Conservation (phyloP, 2,888 invertebrate genomes). For the Hylaea fasciaria region DNA sequence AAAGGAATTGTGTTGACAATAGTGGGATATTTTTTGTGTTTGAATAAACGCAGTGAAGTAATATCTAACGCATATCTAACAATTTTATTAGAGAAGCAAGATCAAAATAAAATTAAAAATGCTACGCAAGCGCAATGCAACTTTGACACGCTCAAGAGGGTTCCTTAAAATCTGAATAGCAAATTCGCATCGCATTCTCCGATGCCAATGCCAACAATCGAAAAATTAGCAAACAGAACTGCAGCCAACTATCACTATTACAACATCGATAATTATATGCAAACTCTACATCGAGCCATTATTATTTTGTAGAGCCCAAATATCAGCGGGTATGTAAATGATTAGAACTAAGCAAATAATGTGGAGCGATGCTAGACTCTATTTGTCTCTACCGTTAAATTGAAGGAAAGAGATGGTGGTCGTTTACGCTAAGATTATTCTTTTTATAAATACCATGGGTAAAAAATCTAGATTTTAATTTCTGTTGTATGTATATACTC, state of each 20-base stretch:
- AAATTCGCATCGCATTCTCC: conserved; percentile 11
- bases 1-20: conserved; percentile 6
- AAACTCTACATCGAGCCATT: conserved; percentile 15
- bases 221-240: conserved; percentile 18
- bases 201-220: conserved; percentile 24
- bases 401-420: conserved; percentile 4
- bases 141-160: no score
- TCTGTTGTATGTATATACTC: no score
- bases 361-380: background rate
- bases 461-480: no score
- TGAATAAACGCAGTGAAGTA: no score
- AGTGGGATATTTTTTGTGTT: conserved; percentile 6
- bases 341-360: conserved; percentile 14
- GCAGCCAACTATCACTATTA: conserved; percentile 27
- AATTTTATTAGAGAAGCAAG: no score
- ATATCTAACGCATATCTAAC: no score
- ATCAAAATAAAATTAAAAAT: no score
- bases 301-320: conserved; percentile 17
- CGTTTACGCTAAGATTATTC: background rate
- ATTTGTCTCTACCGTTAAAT: conserved; percentile 1
- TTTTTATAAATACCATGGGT: no score
- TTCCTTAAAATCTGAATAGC: background rate
- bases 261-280: conserved; percentile 15
- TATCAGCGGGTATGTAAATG: conserved; percentile 32
- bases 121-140: no score